These are phyloP conservation scores for Chironex yamaguchii DNA, from an alignment of 30 jellyfish, hydroid and myxozoan species.

Conservation along the genomic window DNA sequence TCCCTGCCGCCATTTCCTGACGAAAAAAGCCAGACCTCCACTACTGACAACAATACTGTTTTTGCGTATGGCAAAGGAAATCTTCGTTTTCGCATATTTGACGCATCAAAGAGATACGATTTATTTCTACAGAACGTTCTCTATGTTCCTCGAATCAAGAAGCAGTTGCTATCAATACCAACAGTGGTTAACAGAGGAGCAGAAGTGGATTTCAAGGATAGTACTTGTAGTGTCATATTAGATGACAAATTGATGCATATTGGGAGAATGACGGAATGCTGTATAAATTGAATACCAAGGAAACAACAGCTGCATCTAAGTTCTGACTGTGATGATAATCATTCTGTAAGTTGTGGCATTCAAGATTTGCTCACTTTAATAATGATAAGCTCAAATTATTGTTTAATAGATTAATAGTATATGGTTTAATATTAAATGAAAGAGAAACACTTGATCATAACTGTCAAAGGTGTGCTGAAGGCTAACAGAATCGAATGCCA, in stretches of 20 bases:
- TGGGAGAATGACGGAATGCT: not conserved
- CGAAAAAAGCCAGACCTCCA: too few species aligned
- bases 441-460: not conserved
- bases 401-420: not conserved
- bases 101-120: not conserved
- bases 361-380: constrained; percentile 11
- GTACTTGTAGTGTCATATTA: constrained; percentile 11
- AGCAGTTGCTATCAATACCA: constrained; percentile 28
- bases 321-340: not conserved
- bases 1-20: too few species aligned
- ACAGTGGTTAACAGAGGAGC: constrained; percentile 21
- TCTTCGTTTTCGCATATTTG: not conserved
- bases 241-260: not conserved
- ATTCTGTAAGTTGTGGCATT: constrained; percentile 33
- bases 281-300: not conserved
- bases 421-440: not conserved
- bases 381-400: constrained; percentile 4
- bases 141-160: constrained; percentile 33
- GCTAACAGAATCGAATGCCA: constrained; percentile 2
- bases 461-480: not conserved
- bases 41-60: constrained; percentile 16
- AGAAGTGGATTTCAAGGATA: constrained; percentile 14
- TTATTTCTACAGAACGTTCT: constrained; percentile 9
- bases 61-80: constrained; percentile 14
- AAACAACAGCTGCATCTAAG: not conserved